phyloP scores from a whole-genome alignment of 2,113 vertebrate species.

The Anarhynchus alexandrinus region DNA sequence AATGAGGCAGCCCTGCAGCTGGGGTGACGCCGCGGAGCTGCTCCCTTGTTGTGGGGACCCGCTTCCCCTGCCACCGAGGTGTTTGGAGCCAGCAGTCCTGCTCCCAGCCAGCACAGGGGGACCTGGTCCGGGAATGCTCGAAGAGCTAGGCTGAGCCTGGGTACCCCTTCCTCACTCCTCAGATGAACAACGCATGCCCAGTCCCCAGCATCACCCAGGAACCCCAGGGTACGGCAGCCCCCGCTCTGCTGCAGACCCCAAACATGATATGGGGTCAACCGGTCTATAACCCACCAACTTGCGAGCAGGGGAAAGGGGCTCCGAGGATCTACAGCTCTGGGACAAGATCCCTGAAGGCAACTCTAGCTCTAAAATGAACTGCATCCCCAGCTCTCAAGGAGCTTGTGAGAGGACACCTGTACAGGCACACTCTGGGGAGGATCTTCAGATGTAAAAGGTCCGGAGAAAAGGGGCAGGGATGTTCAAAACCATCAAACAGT shows the following conservation, averaged over 20 bases:
- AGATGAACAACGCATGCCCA: neutral
- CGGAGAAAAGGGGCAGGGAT: neutral
- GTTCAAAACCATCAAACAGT: neutral
- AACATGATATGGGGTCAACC: accelerated
- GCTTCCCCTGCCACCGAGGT: accelerated
- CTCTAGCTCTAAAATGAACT: neutral
- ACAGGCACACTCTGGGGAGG: neutral
- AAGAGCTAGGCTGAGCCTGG: neutral
- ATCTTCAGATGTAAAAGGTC: neutral
- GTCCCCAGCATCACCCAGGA: neutral
- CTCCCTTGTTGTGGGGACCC: neutral
- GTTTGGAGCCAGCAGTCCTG: neutral
- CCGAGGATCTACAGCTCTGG: neutral
- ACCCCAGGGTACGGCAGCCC: neutral
- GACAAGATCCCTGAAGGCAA: neutral
- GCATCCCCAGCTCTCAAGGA: neutral
- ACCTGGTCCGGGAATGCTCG: accelerated
- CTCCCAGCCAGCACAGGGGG: neutral
- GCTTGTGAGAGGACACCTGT: accelerated
- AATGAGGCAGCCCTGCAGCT: neutral
- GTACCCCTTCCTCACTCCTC: neutral
- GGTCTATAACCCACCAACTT: neutral
- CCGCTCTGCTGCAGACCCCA: neutral
- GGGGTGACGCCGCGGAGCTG: neutral
- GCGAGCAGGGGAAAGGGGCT: neutral